Percentiles rank a stretch among this genome's conserved stretches.
phyloP scores from a whole-genome alignment of 2,797 vertebrate genomes.

The Delichon dasypus region DNA sequence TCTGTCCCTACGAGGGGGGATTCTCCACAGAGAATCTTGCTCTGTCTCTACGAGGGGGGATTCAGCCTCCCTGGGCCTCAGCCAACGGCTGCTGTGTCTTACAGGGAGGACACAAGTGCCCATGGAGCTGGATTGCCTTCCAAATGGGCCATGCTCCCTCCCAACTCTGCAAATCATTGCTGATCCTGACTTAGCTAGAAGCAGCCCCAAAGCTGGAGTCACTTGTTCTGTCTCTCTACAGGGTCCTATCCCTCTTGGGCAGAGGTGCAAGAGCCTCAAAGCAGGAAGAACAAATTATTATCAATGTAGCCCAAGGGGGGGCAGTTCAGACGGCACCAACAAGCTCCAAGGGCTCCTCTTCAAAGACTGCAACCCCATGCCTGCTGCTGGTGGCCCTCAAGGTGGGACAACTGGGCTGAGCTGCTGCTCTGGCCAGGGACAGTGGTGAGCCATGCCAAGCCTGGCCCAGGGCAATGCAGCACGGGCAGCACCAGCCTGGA shows the following conservation, averaged over 20 bases:
- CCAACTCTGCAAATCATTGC: background rate
- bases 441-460: rapidly evolving
- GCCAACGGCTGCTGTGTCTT: background rate
- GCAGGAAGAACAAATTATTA: background rate
- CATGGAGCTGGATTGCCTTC: background rate
- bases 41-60: background rate
- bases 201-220: background rate
- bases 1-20: background rate
- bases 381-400: constrained; percentile 78
- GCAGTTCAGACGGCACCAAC: background rate
- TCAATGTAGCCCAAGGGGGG: background rate
- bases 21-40: background rate
- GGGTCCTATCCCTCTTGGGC: background rate
- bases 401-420: constrained; percentile 72
- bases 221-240: background rate
- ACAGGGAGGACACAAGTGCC: background rate
- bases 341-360: constrained; percentile 82
- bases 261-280: background rate
- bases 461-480: background rate
- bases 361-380: constrained; percentile 80
- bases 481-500: background rate
- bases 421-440: background rate
- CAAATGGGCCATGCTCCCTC: background rate
- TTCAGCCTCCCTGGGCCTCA: background rate
- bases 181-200: background rate